Evolutionary conservation across 2,888 invertebrate species (phyloP).

Genomic region (Ennomos quercinarius): DNA sequence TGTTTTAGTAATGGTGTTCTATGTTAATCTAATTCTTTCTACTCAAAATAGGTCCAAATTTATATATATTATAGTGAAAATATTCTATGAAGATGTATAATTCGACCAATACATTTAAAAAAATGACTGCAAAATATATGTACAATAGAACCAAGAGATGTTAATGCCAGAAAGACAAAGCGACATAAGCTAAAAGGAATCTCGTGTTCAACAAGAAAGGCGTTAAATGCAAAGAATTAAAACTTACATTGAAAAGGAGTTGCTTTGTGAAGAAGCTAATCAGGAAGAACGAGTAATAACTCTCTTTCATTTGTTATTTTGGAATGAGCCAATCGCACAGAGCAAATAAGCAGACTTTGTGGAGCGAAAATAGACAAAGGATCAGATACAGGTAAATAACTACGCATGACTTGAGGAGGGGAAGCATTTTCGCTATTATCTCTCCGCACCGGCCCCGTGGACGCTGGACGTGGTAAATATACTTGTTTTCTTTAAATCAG

Average conservation of each 20-base stretch:
- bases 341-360: conserved; percentile 78
- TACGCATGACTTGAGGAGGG: conserved; percentile 67
- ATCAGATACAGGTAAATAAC: conserved; percentile 80
- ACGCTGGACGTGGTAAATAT: conserved; percentile 52
- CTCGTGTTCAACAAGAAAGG: conserved; percentile 18
- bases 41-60: too few species aligned
- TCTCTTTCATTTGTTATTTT: conserved; percentile 75
- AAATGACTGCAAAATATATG: too few species aligned
- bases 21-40: too few species aligned
- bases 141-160: too few species aligned
- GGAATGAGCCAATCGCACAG: conserved; percentile 76
- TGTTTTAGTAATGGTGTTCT: too few species aligned
- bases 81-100: too few species aligned
- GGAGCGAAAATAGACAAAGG: conserved; percentile 82
- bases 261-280: conserved; percentile 67
- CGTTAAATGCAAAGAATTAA: conserved; percentile 43
- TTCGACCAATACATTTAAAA: too few species aligned
- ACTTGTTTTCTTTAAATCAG: conserved; percentile 41
- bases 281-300: conserved; percentile 73
- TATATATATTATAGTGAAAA: too few species aligned
- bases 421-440: conserved; percentile 69
- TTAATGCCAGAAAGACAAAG: too few species aligned
- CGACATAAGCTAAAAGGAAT: conserved; percentile 6
- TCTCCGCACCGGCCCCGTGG: conserved; percentile 54
- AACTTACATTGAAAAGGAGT: conserved; percentile 40